These are phyloP conservation scores for Nymphalis io DNA, from an alignment of 1,140 invertebrate species.

Conservation along the genomic window DNA sequence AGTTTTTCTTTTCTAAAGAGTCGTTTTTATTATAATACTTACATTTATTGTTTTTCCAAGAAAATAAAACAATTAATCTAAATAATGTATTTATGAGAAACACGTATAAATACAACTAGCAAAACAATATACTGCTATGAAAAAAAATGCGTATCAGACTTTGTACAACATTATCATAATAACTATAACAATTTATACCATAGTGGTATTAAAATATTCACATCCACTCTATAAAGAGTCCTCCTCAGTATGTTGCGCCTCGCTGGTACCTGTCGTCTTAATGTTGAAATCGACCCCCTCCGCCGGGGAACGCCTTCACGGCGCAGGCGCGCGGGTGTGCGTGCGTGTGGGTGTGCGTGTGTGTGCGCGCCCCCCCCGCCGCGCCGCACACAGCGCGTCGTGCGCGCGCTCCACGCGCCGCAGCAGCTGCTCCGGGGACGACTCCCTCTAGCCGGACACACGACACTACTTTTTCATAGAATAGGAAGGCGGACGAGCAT, in stretches of 20 bases:
- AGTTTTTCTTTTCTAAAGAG: neutral
- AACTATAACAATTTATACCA: neutral
- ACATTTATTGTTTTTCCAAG: no score
- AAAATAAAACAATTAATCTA: no score
- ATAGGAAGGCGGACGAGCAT: no score
- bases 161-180: constrained; percentile 4
- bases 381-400: constrained; percentile 41
- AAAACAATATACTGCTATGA: neutral
- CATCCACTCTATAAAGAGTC: no score
- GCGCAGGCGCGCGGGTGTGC: no score
- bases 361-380: constrained; percentile 47
- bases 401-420: constrained; percentile 48
- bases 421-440: constrained; percentile 47
- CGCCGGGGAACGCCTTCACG: no score
- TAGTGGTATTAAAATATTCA: neutral
- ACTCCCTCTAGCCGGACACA: constrained; percentile 33
- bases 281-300: no score
- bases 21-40: neutral
- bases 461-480: no score
- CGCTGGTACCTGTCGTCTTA: no score
- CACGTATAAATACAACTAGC: constrained; percentile 3
- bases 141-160: constrained; percentile 5
- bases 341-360: neutral
- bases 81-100: no score
- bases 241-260: no score